Base-by-base conservation (phyloP, 2,888 invertebrate genomes). In the Caenorhabditis uteleia region DNA sequence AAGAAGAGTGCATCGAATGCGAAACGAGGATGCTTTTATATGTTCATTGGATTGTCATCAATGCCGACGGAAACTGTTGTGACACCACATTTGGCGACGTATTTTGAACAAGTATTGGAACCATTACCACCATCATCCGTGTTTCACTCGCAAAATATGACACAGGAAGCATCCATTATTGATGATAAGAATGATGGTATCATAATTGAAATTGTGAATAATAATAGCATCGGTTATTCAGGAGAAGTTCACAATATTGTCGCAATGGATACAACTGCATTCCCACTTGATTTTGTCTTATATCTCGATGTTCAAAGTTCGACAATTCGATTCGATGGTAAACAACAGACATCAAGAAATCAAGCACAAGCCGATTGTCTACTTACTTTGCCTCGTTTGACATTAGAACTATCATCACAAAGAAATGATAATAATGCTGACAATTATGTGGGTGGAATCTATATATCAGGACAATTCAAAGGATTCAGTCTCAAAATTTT, bases 271-370 rank as follows among this genome's bases (percentile, higher is more conserved):
- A 70, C 75, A 65, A 77, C 64, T 23, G 93, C 94, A 51, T 95
- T 98, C 85, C 97, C 97, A 0, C 95, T 98, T 0, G 97, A 98
- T 86, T 95, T 98, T 23, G 92, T 98, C 76, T 95, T 98, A 38
- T 95, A 95, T 85, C 92, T 98, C 86, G 92, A 93, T 85, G 95
- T 97, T 90, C 94, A 95, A 84, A 95, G 95, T 0, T 93, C 93
- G 53, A 92, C 93, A 0, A 93, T 95, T 85, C 87, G 95, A 59
- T 97, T 98, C 86, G 75, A 79, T 33, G 80, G 80, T 16, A 70
- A 75, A 45, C 57, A 57, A 18, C 57, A 53, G 20, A 49, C 53
- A 5, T 50, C 55, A 5, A 34, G 74, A 39, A 70, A 67, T 44
- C 65, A 59, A 10, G 68, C 77, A 12, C 78, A 78, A 10, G 78